Conservation (phyloP, 2,113 vertebrate species). For the Pagrus major region DNA sequence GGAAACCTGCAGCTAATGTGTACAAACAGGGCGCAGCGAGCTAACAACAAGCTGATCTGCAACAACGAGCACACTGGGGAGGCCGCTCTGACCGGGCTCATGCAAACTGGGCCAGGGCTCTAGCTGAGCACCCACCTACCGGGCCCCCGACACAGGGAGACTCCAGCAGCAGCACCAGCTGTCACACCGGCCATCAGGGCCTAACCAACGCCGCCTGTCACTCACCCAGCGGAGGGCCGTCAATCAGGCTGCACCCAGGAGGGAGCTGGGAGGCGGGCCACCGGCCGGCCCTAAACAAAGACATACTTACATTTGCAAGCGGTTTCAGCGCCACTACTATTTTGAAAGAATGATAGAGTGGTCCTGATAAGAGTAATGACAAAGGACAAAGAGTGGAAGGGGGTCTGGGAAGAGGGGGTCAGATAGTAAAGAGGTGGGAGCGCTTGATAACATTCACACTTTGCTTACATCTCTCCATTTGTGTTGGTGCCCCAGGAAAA, state of each 20-base stretch:
- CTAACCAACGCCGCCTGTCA: slow-evolving; percentile 83
- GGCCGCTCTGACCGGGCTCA: slow-evolving; percentile 21
- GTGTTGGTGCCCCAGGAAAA: slow-evolving; percentile 74
- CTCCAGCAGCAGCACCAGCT: slow-evolving; percentile 69
- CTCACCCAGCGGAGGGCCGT: slow-evolving; percentile 84
- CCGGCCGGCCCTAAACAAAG: slow-evolving; percentile 80
- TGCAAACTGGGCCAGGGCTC: slow-evolving; percentile 41
- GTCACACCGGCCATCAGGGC: slow-evolving; percentile 71
- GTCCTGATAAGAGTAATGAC: slow-evolving; percentile 84
- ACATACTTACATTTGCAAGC: slow-evolving; percentile 84
- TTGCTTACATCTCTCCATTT: slow-evolving; percentile 83
- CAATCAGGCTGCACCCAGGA: slow-evolving; percentile 82
- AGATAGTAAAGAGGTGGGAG: slow-evolving; percentile 80
- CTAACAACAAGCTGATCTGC: slow-evolving; percentile 70
- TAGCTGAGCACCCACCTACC: slow-evolving; percentile 35
- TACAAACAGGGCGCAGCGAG: slow-evolving; percentile 5
- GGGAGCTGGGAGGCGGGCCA: slow-evolving; percentile 75
- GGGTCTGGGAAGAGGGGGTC: slow-evolving; percentile 61
- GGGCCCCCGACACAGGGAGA: slow-evolving; percentile 40
- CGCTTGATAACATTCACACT: slow-evolving; percentile 84
- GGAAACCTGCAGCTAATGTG: neutral
- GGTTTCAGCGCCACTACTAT: slow-evolving; percentile 76
- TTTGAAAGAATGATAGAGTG: slow-evolving; percentile 85
- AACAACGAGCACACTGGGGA: slow-evolving; percentile 45
- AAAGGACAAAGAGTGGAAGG: slow-evolving; percentile 79